Evolutionary conservation across 2,113 vertebrate species (phyloP).

Genomic region (Mystacornis crossleyi): DNA sequence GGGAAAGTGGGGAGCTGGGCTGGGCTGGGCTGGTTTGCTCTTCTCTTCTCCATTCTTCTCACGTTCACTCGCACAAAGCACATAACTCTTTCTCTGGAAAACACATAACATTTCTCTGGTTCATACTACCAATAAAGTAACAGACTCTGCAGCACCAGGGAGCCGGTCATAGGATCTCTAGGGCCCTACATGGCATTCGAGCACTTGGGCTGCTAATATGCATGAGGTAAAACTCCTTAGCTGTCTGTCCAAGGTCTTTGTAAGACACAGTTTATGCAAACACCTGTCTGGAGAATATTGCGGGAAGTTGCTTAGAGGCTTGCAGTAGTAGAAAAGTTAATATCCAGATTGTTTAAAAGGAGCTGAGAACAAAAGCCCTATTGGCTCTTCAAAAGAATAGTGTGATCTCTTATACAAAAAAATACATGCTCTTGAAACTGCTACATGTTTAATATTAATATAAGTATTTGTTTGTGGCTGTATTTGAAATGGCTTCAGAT

Average conservation of each 20-base stretch:
- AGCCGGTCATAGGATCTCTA: background rate
- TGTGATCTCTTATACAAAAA: background rate
- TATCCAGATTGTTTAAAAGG: constrained; percentile 38
- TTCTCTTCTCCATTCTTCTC: background rate
- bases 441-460: constrained; percentile 41
- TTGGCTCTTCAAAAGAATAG: constrained; percentile 45
- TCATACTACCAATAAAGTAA: background rate
- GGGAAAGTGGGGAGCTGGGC: background rate
- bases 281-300: constrained; percentile 42
- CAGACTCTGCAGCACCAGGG: background rate
- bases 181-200: background rate
- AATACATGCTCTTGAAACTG: background rate
- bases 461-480: constrained; percentile 36
- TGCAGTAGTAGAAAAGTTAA: background rate
- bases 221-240: background rate
- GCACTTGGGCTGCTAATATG: background rate
- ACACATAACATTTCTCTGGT: background rate
- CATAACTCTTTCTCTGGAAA: background rate
- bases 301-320: constrained; percentile 10
- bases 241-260: constrained; percentile 48
- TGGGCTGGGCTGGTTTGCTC: background rate
- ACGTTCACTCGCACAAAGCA: background rate
- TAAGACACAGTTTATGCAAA: constrained; percentile 7
- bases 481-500: constrained; percentile 34
- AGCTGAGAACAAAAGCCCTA: constrained; percentile 4